These are phyloP conservation scores for Mobula hypostoma DNA, from an alignment of 2,113 vertebrate species.

Conservation along the genomic window DNA sequence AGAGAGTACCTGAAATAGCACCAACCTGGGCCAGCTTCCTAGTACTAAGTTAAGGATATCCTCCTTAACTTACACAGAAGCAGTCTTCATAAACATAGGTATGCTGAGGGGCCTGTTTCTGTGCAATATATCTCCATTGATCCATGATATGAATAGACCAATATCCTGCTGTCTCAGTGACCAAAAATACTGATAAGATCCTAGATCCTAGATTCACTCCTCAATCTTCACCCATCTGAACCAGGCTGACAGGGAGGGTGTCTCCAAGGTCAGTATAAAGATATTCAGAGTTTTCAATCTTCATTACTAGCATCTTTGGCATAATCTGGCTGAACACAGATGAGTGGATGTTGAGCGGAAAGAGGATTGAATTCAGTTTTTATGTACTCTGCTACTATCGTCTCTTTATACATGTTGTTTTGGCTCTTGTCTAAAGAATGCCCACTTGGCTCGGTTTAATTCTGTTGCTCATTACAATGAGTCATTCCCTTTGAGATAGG, in stretches of 20 bases:
- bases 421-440: not conserved
- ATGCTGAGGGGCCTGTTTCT: too few relatives aligned
- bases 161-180: not conserved
- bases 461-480: not conserved
- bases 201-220: not conserved
- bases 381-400: not conserved
- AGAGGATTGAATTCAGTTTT: not conserved
- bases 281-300: not conserved
- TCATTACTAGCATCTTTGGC: too few relatives aligned
- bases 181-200: not conserved
- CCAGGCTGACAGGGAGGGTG: not conserved
- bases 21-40: too few relatives aligned
- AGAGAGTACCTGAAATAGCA: too few relatives aligned
- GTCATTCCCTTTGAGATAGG: not conserved
- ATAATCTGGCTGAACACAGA: not conserved
- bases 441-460: not conserved
- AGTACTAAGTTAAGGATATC: too few relatives aligned
- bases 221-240: not conserved
- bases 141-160: not conserved
- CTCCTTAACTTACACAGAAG: too few relatives aligned
- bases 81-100: too few relatives aligned
- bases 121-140: too few relatives aligned
- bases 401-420: not conserved
- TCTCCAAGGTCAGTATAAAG: not conserved
- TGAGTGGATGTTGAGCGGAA: not conserved